Evolutionary conservation across 2,113 vertebrate species (phyloP).

Genomic region (Dromiciops gliroides): DNA sequence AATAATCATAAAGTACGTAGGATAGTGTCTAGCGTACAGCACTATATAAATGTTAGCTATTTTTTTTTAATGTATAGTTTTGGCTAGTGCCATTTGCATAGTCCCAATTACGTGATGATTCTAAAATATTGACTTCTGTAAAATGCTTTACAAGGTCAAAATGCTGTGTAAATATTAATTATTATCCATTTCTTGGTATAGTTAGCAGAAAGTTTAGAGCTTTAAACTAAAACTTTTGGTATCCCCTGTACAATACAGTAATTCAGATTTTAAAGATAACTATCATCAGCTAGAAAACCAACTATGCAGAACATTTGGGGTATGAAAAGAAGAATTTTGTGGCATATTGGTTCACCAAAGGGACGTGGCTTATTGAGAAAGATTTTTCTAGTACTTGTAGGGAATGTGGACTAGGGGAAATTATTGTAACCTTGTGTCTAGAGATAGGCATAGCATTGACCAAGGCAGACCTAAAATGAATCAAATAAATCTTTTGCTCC

Average conservation of each 20-base stretch:
- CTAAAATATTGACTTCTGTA: constrained; percentile 18
- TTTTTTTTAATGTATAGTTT: background rate
- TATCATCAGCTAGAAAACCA: background rate
- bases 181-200: background rate
- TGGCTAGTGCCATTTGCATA: background rate
- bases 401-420: constrained; percentile 15
- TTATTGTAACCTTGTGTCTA: constrained; percentile 20
- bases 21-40: background rate
- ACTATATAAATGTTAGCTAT: background rate
- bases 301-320: background rate
- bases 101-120: constrained; percentile 11
- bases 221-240: background rate
- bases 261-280: background rate
- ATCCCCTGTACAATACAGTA: background rate
- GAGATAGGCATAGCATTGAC: background rate
- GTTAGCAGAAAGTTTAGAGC: background rate
- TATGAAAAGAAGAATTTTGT: background rate
- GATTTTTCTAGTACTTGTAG: constrained; percentile 30
- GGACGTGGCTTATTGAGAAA: constrained; percentile 14
- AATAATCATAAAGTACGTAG: background rate
- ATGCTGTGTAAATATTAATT: background rate
- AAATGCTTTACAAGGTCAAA: background rate
- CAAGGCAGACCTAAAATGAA: background rate
- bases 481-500: background rate
- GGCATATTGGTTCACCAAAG: background rate